A percentile compares a stretch with the other conserved stretches of the same genome.
Evolutionary conservation across 2,797 vertebrate species (phyloP).

Genomic region (Alfaro cultratus): DNA sequence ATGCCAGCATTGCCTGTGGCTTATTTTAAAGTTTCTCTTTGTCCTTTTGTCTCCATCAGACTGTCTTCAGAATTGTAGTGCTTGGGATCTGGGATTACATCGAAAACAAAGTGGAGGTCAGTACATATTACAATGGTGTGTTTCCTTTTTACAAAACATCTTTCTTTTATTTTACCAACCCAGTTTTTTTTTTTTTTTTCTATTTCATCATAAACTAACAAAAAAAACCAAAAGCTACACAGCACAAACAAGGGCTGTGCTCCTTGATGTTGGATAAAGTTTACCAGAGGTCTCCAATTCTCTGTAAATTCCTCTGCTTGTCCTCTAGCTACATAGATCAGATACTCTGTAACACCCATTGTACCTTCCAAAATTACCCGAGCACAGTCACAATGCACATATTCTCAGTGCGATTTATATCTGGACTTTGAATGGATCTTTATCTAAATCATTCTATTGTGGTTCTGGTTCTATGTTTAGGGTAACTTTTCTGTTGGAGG

Average conservation of each 20-base stretch:
- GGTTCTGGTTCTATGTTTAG: not conserved
- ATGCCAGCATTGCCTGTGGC: conserved; percentile 9
- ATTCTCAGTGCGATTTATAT: not conserved
- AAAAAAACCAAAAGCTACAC: not conserved
- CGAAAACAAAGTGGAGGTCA: conserved; percentile 99
- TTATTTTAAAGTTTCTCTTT: conserved; percentile 38
- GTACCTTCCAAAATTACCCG: not conserved
- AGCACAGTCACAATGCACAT: not conserved
- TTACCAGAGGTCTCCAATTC: not conserved
- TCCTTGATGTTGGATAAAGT: not conserved
- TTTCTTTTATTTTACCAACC: not conserved
- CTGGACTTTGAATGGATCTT: not conserved
- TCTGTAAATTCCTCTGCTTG: not conserved
- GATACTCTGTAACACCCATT: not conserved
- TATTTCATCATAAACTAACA: not conserved
- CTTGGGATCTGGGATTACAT: conserved; percentile 99
- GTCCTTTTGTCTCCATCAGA: conserved; percentile 78
- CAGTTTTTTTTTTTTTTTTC: not conserved
- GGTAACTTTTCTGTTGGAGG: not conserved
- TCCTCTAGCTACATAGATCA: not conserved
- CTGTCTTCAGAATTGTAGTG: conserved; percentile 94
- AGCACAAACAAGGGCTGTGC: not conserved
- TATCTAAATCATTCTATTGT: not conserved
- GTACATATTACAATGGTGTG: conserved; percentile 9
- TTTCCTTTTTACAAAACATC: too few relatives aligned